Evolutionary conservation across 2,797 vertebrate genomes (phyloP).

Genomic region (Florisuga fusca): DNA sequence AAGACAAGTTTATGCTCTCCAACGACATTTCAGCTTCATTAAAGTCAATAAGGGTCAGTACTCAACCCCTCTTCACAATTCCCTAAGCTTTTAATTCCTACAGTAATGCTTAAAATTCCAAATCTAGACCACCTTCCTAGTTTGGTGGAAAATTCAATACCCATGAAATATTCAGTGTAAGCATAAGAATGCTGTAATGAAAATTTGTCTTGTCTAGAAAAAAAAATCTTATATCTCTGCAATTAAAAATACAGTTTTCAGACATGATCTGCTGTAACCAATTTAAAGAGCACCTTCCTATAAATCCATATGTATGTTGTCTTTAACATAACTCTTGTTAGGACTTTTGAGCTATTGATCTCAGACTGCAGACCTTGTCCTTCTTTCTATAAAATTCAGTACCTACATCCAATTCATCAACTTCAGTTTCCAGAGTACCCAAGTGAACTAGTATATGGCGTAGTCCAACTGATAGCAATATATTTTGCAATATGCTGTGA

Average conservation of each 20-base stretch:
- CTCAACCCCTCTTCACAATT: neutral
- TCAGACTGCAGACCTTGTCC: neutral
- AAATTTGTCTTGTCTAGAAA: neutral
- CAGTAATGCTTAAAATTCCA: neutral
- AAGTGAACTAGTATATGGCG: neutral
- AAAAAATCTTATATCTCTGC: neutral
- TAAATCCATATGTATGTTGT: rapidly evolving
- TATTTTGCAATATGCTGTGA: rapidly evolving
- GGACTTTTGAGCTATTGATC: neutral
- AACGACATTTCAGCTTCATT: neutral
- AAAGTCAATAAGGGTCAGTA: neutral
- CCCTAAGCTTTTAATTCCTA: neutral
- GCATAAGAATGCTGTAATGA: neutral
- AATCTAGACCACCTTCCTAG: neutral
- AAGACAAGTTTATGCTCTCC: neutral
- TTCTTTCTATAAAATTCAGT: neutral
- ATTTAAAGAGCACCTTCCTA: neutral
- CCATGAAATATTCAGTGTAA: neutral
- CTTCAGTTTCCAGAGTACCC: neutral
- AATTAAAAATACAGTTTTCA: neutral
- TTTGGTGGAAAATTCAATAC: neutral
- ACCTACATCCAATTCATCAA: neutral
- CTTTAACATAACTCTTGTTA: neutral
- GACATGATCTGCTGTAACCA: neutral
- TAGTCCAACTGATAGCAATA: neutral